Evolutionary conservation across 1,140 invertebrate species (phyloP), one percentile per base, ranked within the genome.

Genomic region (Drosophila rufa): DNA sequence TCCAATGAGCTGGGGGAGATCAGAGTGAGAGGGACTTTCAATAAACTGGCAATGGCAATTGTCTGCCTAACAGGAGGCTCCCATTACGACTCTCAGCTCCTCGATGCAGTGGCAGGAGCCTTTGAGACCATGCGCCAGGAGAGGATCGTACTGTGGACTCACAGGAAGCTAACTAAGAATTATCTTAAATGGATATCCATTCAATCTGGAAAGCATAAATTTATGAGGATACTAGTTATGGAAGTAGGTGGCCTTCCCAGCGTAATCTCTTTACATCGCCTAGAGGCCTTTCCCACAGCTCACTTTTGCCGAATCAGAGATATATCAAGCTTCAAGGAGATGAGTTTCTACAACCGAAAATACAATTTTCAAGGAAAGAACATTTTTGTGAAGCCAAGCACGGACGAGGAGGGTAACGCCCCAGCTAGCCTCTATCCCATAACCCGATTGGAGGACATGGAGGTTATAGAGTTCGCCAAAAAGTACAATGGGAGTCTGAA

Each of bases 51-150:
- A 1, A 0, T 59, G 2, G 17, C 6, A 0, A n/a, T 65, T 19
- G 27, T 45, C 8, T 65, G 62, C 19, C n/a, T 65, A 0, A 19
- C 14, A 8, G 1, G n/a, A 22, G 40, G 40, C 19, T 56, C 53
- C 0, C 8, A 45, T 15, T 6, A 40, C 11, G 62, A 65, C 0
- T 6, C 6, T 0, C 11, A 45, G 4, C 55, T 65, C 2, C 17
- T 65, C 0, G 11, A 59, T 1, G 5, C 6, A 3, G 6, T 46
- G 12, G 62, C 55, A 11, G 14, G 12, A 12, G 15, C 38, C 3
- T 59, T 59, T 4, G 62, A 65, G 3, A 25, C 7, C 7, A 46
- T 59, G 53, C 40, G 62, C 0, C 62, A 60, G 40, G 40, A 59
- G 6, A 45, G 56, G 4, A 38, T 66, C 4, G 3, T 66, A 9